Conservation (phyloP, 2,888 invertebrate species). For the Pyrrhosoma nymphula region DNA sequence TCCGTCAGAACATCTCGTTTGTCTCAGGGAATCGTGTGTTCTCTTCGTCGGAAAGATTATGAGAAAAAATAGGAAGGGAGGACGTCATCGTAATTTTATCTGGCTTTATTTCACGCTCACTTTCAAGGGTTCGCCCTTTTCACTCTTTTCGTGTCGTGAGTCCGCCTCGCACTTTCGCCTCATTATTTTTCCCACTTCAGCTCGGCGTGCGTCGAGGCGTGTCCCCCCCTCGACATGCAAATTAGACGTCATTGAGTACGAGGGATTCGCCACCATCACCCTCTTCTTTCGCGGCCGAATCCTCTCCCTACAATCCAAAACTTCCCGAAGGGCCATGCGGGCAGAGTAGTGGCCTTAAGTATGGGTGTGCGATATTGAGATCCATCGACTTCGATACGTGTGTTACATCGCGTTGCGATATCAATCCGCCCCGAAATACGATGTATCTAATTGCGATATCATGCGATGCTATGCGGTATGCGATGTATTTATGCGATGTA, state of each 20-base stretch:
- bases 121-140: not conserved
- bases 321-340: not conserved
- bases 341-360: not conserved
- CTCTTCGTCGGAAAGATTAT: not conserved
- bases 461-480: too few relatives aligned
- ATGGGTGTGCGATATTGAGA: too few relatives aligned
- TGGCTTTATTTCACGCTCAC: conserved; percentile 15
- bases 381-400: too few relatives aligned
- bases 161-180: not conserved
- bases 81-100: not conserved
- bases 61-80: not conserved
- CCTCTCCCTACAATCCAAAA: not conserved
- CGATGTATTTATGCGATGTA: too few relatives aligned
- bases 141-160: not conserved
- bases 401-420: too few relatives aligned
- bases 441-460: too few relatives aligned
- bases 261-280: not conserved
- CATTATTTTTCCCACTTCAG: not conserved
- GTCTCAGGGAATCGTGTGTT: not conserved
- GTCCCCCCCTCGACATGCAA: not conserved
- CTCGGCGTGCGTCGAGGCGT: not conserved
- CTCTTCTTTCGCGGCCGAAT: not conserved
- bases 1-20: too few relatives aligned
- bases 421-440: too few relatives aligned
- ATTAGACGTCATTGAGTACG: not conserved